Percentiles rank a stretch among this genome's conserved stretches.
phyloP scores from a whole-genome alignment of 2,888 invertebrate species.

The Taphrorychus bicolor region DNA sequence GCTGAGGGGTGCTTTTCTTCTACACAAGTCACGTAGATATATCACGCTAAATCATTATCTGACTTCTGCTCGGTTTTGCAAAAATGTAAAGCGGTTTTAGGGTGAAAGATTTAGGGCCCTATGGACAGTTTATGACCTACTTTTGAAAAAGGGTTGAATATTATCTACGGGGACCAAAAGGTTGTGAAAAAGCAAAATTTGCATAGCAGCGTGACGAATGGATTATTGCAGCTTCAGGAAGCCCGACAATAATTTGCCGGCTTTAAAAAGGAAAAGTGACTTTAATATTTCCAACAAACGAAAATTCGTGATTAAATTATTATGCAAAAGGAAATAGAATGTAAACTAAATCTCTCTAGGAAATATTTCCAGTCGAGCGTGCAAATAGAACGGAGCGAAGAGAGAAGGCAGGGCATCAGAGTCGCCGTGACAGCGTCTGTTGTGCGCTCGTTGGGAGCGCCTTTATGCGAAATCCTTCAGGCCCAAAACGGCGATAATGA shows the following conservation, averaged over 20 bases:
- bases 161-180: too few species aligned
- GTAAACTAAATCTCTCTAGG: too few species aligned
- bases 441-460: slow-evolving; percentile 30
- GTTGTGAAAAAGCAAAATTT: slow-evolving; percentile 1
- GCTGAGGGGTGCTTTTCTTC: too few species aligned
- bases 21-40: too few species aligned
- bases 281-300: not conserved
- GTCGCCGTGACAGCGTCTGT: slow-evolving; percentile 28
- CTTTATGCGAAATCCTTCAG: slow-evolving; percentile 57
- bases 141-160: slow-evolving; percentile 23
- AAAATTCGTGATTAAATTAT: too few species aligned
- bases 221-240: not conserved
- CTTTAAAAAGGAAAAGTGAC: not conserved
- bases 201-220: slow-evolving; percentile 11
- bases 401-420: slow-evolving; percentile 3
- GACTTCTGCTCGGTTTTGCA: slow-evolving; percentile 17
- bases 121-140: slow-evolving; percentile 29
- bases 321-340: too few species aligned
- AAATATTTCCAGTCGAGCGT: slow-evolving; percentile 15
- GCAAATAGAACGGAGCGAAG: slow-evolving; percentile 3
- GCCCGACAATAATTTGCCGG: not conserved
- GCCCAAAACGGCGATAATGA: slow-evolving; percentile 59
- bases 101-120: not conserved
- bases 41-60: too few species aligned
- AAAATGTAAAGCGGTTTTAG: slow-evolving; percentile 9